Evolutionary conservation across 2,888 invertebrate species (phyloP), one percentile per base, ranked within the genome.

Genomic region (Tanypteryx hageni): DNA sequence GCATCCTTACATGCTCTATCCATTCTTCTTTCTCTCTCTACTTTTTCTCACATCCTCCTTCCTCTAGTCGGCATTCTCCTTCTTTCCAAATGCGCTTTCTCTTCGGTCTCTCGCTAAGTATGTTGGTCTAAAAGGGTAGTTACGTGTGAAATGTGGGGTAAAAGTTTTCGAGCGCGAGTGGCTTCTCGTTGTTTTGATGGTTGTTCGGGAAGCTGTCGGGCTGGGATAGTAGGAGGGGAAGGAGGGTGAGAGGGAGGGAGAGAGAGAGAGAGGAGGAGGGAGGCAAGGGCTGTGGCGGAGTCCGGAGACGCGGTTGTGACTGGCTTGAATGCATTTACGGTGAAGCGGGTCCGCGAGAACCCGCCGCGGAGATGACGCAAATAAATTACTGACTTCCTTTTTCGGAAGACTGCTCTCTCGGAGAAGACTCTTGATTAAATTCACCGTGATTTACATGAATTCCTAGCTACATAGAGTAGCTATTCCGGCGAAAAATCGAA

Each of bases 361-460:
- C 27, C 22, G 76, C 76, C 13, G 2, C 11, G 76, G 76, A 76
- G 22, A 76, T 76, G 76, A 76, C 76, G 76, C 76, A 76, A 76
- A 76, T 27, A 76, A 76, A 76, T 76, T n/a, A 76, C 22, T 76
- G 76, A 76, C 76, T 76, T 76, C 76, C 27, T 76, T 27, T 13
- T 27, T 5, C 22, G 22, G 68, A 68, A n/a, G 68, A 64, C 18
- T 5, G 68, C 68, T 22, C 11, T 76, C 76, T 22, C 76, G 22
- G 76, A 27, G 76, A 76, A 76, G 22, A 27, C 76, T 27, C 22
- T 76, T 76, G 76, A 76, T 76, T 76, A 76, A 76, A 76, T 76
- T 22, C 76, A 22, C 18, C 76, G 27, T 76, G 27, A 76, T 76
- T 76, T 76, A 76, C 76, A 27, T 76, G 22, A 22, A 68, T 18